Conservation (phyloP, 1,140 invertebrate genomes). For the Pogonomyrmex californicus region DNA sequence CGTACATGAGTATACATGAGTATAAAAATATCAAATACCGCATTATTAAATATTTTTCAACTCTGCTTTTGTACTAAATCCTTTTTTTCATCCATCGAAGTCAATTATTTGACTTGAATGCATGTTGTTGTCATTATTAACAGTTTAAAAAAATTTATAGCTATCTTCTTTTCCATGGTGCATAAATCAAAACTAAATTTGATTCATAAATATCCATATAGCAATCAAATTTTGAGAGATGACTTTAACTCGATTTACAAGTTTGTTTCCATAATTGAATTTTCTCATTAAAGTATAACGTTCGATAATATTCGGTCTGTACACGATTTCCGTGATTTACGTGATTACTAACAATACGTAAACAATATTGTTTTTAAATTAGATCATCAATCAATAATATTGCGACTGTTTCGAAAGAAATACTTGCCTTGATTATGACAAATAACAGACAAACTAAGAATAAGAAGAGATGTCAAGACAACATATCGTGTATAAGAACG, state of each 20-base stretch:
- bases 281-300: conserved; percentile 16
- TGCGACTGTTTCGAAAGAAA: not conserved
- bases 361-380: conserved; percentile 5
- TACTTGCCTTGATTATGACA: conserved; percentile 31
- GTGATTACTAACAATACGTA: not conserved
- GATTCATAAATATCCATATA: conserved; percentile 78
- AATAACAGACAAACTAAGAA: conserved; percentile 15
- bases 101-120: conserved; percentile 6
- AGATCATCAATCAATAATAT: not conserved
- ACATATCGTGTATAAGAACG: not conserved
- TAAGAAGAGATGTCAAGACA: not conserved
- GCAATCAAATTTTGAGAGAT: conserved; percentile 76
- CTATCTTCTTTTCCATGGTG: conserved; percentile 74
- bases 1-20: no score
- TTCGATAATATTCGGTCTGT: not conserved
- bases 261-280: conserved; percentile 9
- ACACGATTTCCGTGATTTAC: not conserved
- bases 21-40: not conserved
- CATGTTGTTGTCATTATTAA: conserved; percentile 24
- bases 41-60: not conserved
- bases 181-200: conserved; percentile 76
- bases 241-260: conserved; percentile 65
- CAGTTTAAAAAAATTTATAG: conserved; percentile 69
- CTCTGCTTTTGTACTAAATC: not conserved
- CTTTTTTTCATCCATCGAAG: not conserved